Conservation (phyloP, 1,140 invertebrate genomes). For the Amyelois transitella region DNA sequence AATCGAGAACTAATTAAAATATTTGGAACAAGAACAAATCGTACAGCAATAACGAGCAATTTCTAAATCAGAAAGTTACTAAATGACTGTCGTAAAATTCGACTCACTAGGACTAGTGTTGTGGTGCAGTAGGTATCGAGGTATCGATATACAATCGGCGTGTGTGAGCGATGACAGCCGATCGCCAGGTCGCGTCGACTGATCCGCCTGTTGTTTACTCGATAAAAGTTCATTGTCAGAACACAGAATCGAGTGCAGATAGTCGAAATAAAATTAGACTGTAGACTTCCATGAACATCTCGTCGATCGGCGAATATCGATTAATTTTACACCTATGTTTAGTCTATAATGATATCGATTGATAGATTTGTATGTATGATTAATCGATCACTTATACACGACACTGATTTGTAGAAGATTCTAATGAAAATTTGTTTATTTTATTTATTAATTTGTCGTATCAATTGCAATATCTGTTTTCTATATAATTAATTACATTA, state of each 20-base stretch:
- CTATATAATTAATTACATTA: not conserved
- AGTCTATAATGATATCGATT: no score
- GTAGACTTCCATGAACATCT: slow-evolving; percentile 43
- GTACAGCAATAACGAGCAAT: slow-evolving; percentile 13
- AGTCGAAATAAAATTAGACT: slow-evolving; percentile 67
- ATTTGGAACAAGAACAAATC: not conserved
- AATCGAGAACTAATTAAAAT: not conserved
- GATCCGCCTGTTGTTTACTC: slow-evolving; percentile 59
- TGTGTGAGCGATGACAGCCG: slow-evolving; percentile 49
- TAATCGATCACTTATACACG: not conserved
- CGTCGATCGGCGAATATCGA: slow-evolving; percentile 30
- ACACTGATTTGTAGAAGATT: not conserved
- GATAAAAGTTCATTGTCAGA: slow-evolving; percentile 71
- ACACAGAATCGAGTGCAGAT: slow-evolving; percentile 44
- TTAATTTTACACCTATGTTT: slow-evolving; percentile 19
- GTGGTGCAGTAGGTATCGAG: slow-evolving; percentile 43
- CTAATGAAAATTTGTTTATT: not conserved
- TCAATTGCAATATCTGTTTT: not conserved
- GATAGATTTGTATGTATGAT: not conserved
- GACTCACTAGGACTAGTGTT: slow-evolving; percentile 59
- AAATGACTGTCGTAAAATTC: slow-evolving; percentile 58
- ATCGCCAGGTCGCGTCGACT: slow-evolving; percentile 57
- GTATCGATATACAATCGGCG: slow-evolving; percentile 63
- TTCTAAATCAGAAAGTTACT: slow-evolving; percentile 36
- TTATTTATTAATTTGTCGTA: not conserved